A percentile compares a stretch with the other conserved stretches of the same genome.
phyloP scores from a whole-genome alignment of 2,113 vertebrate genomes.

The Columbina picui region DNA sequence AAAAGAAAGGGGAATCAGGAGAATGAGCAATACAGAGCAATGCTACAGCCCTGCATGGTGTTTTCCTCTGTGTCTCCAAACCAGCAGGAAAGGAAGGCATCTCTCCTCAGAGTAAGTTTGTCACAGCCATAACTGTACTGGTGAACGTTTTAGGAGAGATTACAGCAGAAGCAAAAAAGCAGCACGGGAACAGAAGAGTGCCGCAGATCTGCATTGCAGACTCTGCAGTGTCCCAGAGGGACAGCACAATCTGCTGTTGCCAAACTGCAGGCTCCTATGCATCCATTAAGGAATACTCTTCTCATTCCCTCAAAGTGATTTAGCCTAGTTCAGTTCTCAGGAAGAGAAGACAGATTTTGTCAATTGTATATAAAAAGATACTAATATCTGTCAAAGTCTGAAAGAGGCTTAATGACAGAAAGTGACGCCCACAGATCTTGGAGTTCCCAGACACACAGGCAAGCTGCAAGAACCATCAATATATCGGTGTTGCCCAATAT shows the following conservation, averaged over 20 bases:
- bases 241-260: not conserved
- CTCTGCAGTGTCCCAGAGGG: not conserved
- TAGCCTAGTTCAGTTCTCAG: not conserved
- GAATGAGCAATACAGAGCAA: not conserved
- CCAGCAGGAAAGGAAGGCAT: accelerated
- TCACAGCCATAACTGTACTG: not conserved
- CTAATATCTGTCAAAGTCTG: not conserved
- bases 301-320: not conserved
- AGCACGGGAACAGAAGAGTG: not conserved
- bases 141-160: not conserved
- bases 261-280: not conserved
- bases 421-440: not conserved
- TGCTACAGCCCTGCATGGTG: not conserved
- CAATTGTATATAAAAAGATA: not conserved
- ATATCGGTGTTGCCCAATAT: not conserved
- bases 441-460: not conserved
- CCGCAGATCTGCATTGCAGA: constrained; percentile 42
- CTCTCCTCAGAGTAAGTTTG: not conserved
- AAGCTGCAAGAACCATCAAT: not conserved
- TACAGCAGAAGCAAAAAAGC: not conserved
- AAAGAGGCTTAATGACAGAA: not conserved
- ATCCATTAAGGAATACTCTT: not conserved
- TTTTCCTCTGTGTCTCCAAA: not conserved
- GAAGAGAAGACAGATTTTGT: not conserved
- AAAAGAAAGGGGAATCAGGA: not conserved